phyloP scores from a whole-genome alignment of 1,140 invertebrate genomes.

The Bacillus rossius region DNA sequence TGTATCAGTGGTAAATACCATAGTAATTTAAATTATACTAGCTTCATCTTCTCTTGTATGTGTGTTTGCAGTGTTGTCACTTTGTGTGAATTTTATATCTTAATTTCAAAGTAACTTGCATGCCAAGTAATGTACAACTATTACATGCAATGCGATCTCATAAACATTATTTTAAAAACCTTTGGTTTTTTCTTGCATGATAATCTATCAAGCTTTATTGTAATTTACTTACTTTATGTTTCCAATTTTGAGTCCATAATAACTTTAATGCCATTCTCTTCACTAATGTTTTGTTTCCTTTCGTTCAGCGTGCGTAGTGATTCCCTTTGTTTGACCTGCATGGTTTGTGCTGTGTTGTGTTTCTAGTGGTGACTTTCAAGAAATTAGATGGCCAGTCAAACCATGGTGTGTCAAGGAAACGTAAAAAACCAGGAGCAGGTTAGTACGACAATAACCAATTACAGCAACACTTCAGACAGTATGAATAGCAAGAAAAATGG shows the following conservation, averaged over 20 bases:
- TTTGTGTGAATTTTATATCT: conserved; percentile 19
- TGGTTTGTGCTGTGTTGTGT: conserved; percentile 27
- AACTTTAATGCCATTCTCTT: too few relatives aligned
- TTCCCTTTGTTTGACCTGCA: conserved; percentile 5
- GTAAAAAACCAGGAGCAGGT: conserved; percentile 70
- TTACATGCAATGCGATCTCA: too few relatives aligned
- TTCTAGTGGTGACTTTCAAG: conserved; percentile 47
- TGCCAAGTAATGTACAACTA: too few relatives aligned
- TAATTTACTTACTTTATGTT: conserved; percentile 8
- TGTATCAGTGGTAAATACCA: too few relatives aligned
- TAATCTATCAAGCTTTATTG: too few relatives aligned
- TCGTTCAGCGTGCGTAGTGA: not conserved
- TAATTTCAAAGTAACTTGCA: too few relatives aligned
- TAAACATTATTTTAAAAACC: too few relatives aligned
- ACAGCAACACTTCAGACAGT: too few relatives aligned
- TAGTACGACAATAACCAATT: too few relatives aligned
- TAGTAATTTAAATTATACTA: too few relatives aligned
- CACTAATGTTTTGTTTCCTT: not conserved
- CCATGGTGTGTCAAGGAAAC: conserved; percentile 54
- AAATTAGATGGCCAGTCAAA: conserved; percentile 34
- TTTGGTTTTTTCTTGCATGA: too few relatives aligned
- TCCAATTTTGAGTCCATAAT: conserved; percentile 3
- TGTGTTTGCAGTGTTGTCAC: not conserved
- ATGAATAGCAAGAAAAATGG: too few relatives aligned
- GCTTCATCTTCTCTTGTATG: conserved; percentile 15